These are phyloP conservation scores for Trichonephila inaurata DNA, from an alignment of 1,140 invertebrate species.

Conservation along the genomic window DNA sequence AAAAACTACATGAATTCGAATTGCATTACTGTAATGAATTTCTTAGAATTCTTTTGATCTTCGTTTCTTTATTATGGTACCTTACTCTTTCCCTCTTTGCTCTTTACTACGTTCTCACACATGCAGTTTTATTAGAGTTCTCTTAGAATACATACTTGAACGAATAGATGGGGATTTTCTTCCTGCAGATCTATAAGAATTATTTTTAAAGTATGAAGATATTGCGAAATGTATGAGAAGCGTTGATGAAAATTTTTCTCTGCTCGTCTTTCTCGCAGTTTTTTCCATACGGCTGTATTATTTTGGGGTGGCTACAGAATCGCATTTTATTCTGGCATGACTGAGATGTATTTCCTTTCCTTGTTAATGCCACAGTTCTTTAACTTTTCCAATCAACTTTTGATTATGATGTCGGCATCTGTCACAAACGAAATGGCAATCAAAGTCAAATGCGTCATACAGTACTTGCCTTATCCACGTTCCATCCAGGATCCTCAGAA, in stretches of 20 bases:
- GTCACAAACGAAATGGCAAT: background rate
- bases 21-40: too few species aligned
- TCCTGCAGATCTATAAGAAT: background rate
- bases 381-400: background rate
- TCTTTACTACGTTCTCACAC: too few species aligned
- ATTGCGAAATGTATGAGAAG: background rate
- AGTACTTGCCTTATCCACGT: background rate
- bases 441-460: background rate
- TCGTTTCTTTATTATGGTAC: too few species aligned
- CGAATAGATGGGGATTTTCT: background rate
- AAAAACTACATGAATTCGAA: too few species aligned
- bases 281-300: background rate
- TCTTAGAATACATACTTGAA: background rate
- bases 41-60: too few species aligned
- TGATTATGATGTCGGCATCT: background rate
- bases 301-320: background rate
- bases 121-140: background rate
- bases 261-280: background rate
- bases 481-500: background rate
- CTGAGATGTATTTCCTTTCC: background rate
- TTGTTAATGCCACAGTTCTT: background rate
- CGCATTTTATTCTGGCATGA: background rate
- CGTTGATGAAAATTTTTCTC: background rate
- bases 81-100: too few species aligned
- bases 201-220: background rate